Percentiles rank a stretch among this genome's conserved stretches.
These are phyloP conservation scores for Phaethornis superciliosus DNA, from an alignment of 2,113 vertebrate species.

Conservation along the genomic window DNA sequence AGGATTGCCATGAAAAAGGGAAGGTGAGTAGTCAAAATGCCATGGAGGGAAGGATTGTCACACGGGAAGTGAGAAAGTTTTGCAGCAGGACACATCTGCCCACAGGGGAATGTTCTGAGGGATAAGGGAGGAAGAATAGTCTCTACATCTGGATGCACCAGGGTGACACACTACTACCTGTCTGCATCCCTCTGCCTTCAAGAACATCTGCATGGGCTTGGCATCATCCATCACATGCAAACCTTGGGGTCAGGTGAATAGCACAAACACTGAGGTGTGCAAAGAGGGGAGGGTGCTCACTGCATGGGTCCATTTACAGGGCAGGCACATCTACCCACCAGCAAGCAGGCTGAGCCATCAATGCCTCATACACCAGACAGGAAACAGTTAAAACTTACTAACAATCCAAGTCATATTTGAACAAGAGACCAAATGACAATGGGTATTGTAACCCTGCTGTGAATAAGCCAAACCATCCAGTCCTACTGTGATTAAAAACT, in stretches of 20 bases:
- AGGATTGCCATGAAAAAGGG: not conserved
- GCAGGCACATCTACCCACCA: not conserved
- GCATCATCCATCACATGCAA: not conserved
- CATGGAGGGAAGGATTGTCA: not conserved
- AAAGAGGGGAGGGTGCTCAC: not conserved
- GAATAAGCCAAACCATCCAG: constrained; percentile 45
- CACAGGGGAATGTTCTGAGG: not conserved
- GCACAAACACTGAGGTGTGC: not conserved
- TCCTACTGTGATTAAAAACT: constrained; percentile 64
- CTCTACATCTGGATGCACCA: not conserved
- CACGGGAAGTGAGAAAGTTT: not conserved
- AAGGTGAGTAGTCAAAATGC: not conserved
- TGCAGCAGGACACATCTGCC: not conserved
- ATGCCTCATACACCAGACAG: not conserved
- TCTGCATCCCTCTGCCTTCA: not conserved
- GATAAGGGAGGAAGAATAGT: not conserved
- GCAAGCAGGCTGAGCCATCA: not conserved
- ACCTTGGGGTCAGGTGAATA: not conserved
- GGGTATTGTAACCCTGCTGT: constrained; percentile 34
- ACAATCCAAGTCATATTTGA: not conserved
- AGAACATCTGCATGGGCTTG: not conserved
- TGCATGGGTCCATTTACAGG: accelerated
- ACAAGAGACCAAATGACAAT: constrained; percentile 40
- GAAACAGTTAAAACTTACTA: constrained; percentile 43
- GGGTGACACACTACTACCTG: not conserved